Conservation (phyloP, 2,888 invertebrate genomes). For the Mesorhabditis spiculigera region DNA sequence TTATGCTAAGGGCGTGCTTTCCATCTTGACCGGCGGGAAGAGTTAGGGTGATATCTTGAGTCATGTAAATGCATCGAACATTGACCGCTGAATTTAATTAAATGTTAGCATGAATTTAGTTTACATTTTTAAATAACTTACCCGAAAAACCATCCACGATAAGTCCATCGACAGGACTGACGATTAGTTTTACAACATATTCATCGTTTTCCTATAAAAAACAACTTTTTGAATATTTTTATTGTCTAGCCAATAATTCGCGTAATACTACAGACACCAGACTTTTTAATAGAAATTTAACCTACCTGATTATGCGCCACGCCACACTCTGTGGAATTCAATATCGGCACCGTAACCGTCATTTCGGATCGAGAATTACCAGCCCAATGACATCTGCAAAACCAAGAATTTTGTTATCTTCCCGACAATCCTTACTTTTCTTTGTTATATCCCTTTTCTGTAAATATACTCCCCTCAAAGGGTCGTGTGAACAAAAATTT, state of each 20-base stretch:
- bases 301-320: slow-evolving; percentile 32
- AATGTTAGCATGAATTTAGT: too few species aligned
- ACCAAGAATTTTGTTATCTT: neutral
- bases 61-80: slow-evolving; percentile 45
- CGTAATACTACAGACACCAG: neutral
- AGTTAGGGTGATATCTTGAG: slow-evolving; percentile 49
- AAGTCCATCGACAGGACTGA: slow-evolving; percentile 45
- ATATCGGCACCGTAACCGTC: slow-evolving; percentile 31
- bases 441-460: slow-evolving; percentile 29
- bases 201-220: slow-evolving; percentile 29
- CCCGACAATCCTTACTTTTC: neutral
- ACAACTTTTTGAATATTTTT: neutral
- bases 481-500: slow-evolving; percentile 26
- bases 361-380: slow-evolving; percentile 35
- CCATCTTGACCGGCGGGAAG: slow-evolving; percentile 42
- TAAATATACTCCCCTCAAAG: slow-evolving; percentile 42
- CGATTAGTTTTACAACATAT: slow-evolving; percentile 39
- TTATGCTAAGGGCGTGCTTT: slow-evolving; percentile 26
- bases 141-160: slow-evolving; percentile 45
- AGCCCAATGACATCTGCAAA: slow-evolving; percentile 21
- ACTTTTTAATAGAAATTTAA: slow-evolving; percentile 7
- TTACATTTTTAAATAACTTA: neutral
- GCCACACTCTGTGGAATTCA: slow-evolving; percentile 36
- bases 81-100: slow-evolving; percentile 22
- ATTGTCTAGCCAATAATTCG: neutral